Evolutionary conservation across 1,140 invertebrate species (phyloP), one percentile per base, ranked within the genome.

Genomic region (Trachymyrmex septentrionalis): DNA sequence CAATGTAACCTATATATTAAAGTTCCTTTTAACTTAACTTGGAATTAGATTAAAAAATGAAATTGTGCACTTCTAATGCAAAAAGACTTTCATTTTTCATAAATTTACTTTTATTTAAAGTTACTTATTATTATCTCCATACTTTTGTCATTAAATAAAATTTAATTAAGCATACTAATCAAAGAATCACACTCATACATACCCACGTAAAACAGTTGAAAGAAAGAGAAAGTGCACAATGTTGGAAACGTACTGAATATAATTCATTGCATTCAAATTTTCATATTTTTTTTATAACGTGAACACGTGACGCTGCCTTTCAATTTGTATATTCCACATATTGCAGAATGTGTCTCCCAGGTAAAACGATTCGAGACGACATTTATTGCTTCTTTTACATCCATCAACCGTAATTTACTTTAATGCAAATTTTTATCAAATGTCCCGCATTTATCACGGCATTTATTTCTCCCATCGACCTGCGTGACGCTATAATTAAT

Each of bases 401-500:
- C 48, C 14, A 69, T 69, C 48, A 80, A 55, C 10, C n/a, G 14
- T 10, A 57, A 71, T 81, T 44, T 81, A 71, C 10, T 71, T 69
- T 55, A n/a, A 81, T 27, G 30, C 34, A 57, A 81, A 71, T 84
- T 82, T 82, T 82, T 34, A 30, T 82, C 53, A n/a, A 71, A 21
- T 12, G 14, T 48, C 16, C 21, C n/a, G 53, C 38, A 61, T 61
- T 73, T 59, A 48, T 2, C 34, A 10, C 24, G 19, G 12, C 27
- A 61, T 59, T 67, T 73, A 73, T 73, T 82, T 82, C 38, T 69
- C 44, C 10, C n/a, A 48, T 73, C 38, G 53, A 84, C 19, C 38
- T 50, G 55, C 27, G 38, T 48, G 69, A 75, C 34, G 55, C 27
- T 75, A 63, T 63, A 75, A 82, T 82, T 82, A 82, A 84, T 84